Base-by-base conservation (phyloP, 2,113 vertebrate genomes). In the Semnornis frantzii region DNA sequence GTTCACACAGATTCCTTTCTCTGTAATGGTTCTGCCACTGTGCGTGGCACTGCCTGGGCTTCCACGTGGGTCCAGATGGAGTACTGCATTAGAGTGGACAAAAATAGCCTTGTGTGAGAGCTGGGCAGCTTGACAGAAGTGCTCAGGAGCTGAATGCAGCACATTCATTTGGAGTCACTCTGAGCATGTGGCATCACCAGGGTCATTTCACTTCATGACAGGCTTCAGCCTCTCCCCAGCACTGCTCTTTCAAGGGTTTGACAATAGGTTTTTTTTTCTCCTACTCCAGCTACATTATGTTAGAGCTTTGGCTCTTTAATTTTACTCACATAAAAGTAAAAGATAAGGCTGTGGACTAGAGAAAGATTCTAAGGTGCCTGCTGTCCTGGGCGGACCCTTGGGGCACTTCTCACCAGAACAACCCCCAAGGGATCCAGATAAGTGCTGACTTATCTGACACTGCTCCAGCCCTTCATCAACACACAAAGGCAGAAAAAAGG, bases 401-500 rank as follows among this genome's bases (percentile, higher is more conserved):
- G 6, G 23, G 5, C 19, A 57, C 4, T 16, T 24, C 52, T 77
- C n/a, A 30, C 55, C 39, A 62, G 9, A 14, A 85, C 48, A 89
- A 6, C 28, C 25, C 37, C 20, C 12, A 30, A 30, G 13, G 25
- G 46, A 72, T 27, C 18, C 57, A 70, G 72, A n/a, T n/a, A n/a
- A n/a, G n/a, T n/a, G n/a, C n/a, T n/a, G 19, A 20, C 24, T 52
- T 18, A 50, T 62, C 42, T 57, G 27, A 33, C 19, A 13, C 50
- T 15, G 10, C 21, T 21, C n/a, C 23, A 7, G 62, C 15, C 33
- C 33, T 19, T 21, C 34, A 19, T 72, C 75, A 60, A 16, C 15
- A 9, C 0, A 0, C 0, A 0, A 46, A 21, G 14, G 10, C 23
- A 85, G 30, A 0, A 1, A 33, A 73, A 11, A 6, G 15, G 37